These are phyloP conservation scores for Microtus montanus DNA, from an alignment of 2,113 vertebrate species.

Conservation along the genomic window DNA sequence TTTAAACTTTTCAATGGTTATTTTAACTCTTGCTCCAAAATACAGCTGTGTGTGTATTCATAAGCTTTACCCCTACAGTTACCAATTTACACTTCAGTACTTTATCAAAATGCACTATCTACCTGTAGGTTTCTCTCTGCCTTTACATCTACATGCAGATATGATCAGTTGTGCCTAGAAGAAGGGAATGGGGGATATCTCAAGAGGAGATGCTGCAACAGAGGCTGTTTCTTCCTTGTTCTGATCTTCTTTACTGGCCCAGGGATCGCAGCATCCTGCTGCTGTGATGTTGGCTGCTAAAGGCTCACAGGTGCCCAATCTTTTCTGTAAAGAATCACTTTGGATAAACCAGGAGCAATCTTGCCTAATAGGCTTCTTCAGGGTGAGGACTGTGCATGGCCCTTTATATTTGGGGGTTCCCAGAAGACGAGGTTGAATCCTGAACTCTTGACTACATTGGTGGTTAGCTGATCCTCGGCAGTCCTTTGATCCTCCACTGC, in stretches of 20 bases:
- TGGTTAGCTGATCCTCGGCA: background rate
- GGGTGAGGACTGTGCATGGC: background rate
- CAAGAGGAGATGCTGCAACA: background rate
- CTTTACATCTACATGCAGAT: background rate
- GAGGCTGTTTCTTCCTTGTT: background rate
- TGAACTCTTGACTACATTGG: background rate
- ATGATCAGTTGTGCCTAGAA: background rate
- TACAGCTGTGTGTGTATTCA: background rate
- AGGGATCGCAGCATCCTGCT: conserved; percentile 46
- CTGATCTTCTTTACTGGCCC: conserved; percentile 58
- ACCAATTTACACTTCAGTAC: background rate
- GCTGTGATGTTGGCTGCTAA: conserved; percentile 9
- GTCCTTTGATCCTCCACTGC: too few relatives aligned
- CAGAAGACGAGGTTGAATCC: background rate
- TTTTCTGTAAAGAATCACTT: background rate
- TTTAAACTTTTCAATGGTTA: background rate
- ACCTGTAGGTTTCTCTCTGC: background rate
- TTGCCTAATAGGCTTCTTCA: background rate
- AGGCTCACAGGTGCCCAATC: conserved; percentile 17
- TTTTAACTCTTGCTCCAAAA: background rate
- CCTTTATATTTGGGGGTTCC: background rate
- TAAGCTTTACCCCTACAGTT: background rate
- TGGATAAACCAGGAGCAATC: background rate
- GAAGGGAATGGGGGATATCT: background rate
- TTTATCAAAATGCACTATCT: rapidly evolving